These are phyloP conservation scores for Enteromius anoplus DNA, from an alignment of 2,797 vertebrate species.

Conservation along the genomic window DNA sequence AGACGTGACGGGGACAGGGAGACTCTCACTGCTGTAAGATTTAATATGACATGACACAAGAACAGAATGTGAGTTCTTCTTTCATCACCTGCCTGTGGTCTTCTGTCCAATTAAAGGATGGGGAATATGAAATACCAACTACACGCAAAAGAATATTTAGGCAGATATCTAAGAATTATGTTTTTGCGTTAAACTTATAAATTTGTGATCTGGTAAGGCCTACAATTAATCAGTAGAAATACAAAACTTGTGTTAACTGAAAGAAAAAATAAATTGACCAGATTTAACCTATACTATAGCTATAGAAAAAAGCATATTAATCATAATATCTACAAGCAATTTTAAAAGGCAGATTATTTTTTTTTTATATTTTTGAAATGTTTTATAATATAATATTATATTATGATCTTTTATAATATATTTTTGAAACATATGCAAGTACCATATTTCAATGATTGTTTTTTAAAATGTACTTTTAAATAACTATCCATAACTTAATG, in stretches of 20 bases:
- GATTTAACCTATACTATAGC: not conserved
- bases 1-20: conserved; percentile 4
- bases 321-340: not conserved
- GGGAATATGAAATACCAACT: not conserved
- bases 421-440: too few species aligned
- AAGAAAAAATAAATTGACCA: not conserved
- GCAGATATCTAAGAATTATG: not conserved
- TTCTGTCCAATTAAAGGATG: not conserved
- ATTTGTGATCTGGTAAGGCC: too few species aligned
- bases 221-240: not conserved
- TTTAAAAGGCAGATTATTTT: not conserved
- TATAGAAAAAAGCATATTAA: not conserved
- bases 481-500: too few species aligned
- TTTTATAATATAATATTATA: too few species aligned
- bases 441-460: too few species aligned
- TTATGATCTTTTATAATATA: too few species aligned
- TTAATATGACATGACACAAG: conserved; percentile 42
- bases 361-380: too few species aligned
- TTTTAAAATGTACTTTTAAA: too few species aligned
- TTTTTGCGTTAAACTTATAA: not conserved
- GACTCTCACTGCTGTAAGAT: conserved; percentile 34
- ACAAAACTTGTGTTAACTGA: not conserved
- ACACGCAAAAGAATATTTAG: not conserved
- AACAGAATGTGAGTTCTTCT: conserved; percentile 28
- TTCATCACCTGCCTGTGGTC: conserved; percentile 22